Evolutionary conservation across 2,888 invertebrate genomes (phyloP).

Genomic region (Ctenicera cuprea): DNA sequence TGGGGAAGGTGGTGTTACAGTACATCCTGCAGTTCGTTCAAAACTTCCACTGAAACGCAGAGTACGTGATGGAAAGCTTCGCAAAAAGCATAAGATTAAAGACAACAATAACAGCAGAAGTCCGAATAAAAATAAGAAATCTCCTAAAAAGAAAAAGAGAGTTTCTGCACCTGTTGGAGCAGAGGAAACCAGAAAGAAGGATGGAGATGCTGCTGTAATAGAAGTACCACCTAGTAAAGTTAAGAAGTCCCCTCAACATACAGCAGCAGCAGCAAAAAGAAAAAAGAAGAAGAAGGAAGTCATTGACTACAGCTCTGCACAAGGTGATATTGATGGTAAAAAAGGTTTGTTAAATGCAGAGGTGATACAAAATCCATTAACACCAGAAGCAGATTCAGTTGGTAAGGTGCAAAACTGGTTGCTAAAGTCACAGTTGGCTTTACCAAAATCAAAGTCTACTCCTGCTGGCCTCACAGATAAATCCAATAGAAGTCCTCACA

Average conservation of each 20-base stretch:
- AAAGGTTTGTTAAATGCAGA: constrained; percentile 71
- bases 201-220: constrained; percentile 69
- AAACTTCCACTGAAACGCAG: constrained; percentile 92
- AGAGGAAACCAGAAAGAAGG: constrained; percentile 76
- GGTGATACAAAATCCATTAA: constrained; percentile 71
- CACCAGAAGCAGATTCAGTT: constrained; percentile 75
- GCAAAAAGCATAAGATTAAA: constrained; percentile 57
- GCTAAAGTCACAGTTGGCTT: constrained; percentile 81
- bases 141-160: constrained; percentile 72
- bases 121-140: constrained; percentile 66
- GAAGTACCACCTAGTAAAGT: constrained; percentile 71
- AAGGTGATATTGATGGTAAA: constrained; percentile 76
- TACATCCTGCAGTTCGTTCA: constrained; percentile 90
- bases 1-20: constrained; percentile 82
- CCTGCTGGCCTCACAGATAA: constrained; percentile 82
- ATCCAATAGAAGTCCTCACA: constrained; percentile 75
- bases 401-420: constrained; percentile 93
- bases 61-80: constrained; percentile 77
- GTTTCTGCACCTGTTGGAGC: constrained; percentile 72
- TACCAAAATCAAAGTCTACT: constrained; percentile 90
- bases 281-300: constrained; percentile 81
- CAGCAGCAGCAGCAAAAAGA: constrained; percentile 74
- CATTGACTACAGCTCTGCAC: constrained; percentile 85
- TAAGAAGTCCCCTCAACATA: constrained; percentile 68
- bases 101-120: constrained; percentile 68